Evolutionary conservation across 2,888 invertebrate genomes (phyloP), one percentile per base, ranked within the genome.

Genomic region (Pollenia griseotomentosa): DNA sequence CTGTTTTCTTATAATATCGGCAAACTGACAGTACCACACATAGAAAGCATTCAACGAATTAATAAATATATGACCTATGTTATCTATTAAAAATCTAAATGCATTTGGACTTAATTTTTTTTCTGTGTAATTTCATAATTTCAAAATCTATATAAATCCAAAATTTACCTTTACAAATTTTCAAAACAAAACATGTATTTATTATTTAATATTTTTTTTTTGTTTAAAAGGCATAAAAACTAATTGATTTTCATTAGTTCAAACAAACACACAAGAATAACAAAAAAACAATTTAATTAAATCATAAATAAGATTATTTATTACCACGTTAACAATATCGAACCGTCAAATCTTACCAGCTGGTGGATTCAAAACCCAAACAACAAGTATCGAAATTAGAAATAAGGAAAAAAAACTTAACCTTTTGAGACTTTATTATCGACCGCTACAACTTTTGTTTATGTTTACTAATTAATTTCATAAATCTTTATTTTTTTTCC

Each of bases 391-490:
- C 61, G n/a, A 19, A 10, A 14, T 16, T 40, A 71, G 23, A 51
- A 82, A 68, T 19, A 55, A 53, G 74, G 42, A 51, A 33, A 53
- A 19, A 23, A 42, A 33, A 57, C 44, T n/a, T 33, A n/a, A 82
- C 23, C 16, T 40, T 44, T 71, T 51, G 14, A 33, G 33, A 9
- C 19, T 66, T n/a, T 44, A 12, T 33, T 77, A n/a, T 59, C 44
- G 16, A 44, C 8, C 12, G n/a, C 8, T 40, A 48, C 14, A 55
- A 48, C 9, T 63, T 63, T 33, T 63, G 0, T 48, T 78, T 33
- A 33, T 78, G 78, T 19, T 59, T 51, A 48, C 65, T 78, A 78
- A 78, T 83, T 65, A 83, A 83, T 83, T 63, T 46, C 70, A 53
- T 46, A 71, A 53, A 63, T n/a, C 33, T 40, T 66, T 57, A 44